Evolutionary conservation across 1,140 invertebrate species (phyloP).

Genomic region (Dolichoris vasculosae): DNA sequence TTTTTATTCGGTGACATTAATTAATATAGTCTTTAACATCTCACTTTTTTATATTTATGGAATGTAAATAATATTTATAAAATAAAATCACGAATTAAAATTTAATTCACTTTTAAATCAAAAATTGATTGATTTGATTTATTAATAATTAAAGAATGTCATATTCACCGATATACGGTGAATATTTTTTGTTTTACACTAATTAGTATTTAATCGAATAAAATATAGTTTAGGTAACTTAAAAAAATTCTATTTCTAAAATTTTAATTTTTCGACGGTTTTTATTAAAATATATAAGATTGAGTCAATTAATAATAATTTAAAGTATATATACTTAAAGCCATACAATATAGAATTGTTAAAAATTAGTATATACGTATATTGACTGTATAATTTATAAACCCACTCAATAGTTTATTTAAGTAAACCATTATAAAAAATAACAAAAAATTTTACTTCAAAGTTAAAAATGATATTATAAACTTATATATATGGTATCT

Average conservation of each 20-base stretch:
- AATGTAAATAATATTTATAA: neutral
- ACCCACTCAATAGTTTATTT: no score
- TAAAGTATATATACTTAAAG: no score
- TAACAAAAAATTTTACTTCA: no score
- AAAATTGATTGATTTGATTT: neutral
- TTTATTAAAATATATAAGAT: neutral
- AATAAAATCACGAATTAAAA: neutral
- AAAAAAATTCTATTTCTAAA: neutral
- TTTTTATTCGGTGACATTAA: neutral
- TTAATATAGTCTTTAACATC: neutral
- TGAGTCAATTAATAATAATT: no score
- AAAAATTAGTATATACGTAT: no score
- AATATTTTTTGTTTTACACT: neutral
- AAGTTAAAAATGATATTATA: no score
- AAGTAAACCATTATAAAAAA: no score
- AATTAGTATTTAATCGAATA: neutral
- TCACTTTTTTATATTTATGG: neutral
- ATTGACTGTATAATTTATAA: no score
- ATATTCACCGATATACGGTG: neutral
- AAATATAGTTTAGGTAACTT: neutral
- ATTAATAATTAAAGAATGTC: neutral
- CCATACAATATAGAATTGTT: no score
- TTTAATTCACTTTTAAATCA: neutral
- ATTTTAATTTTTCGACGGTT: neutral
- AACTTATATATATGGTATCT: no score